Conservation (phyloP, 2,113 vertebrate genomes). For the Solenodon paradoxus region DNA sequence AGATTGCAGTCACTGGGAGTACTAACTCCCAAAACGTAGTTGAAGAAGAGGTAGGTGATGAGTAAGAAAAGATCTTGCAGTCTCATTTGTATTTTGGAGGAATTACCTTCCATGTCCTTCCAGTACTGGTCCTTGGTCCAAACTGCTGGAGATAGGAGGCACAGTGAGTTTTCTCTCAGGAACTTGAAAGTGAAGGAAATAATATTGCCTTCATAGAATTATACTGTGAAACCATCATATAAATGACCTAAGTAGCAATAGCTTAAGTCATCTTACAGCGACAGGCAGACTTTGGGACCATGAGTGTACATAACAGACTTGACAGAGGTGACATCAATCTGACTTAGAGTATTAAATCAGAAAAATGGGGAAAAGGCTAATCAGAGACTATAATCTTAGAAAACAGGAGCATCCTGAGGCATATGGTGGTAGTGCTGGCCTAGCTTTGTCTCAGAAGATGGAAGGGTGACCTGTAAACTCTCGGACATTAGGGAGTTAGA, state of each 20-base stretch:
- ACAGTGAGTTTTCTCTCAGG: neutral
- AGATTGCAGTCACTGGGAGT: neutral
- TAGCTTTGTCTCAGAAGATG: neutral
- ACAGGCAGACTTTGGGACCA: neutral
- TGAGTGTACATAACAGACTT: neutral
- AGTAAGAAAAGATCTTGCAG: neutral
- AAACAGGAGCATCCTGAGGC: neutral
- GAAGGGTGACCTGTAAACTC: no score
- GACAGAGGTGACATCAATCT: neutral
- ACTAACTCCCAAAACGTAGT: neutral
- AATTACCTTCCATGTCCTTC: neutral
- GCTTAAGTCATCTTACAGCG: neutral
- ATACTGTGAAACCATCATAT: neutral
- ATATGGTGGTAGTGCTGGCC: neutral
- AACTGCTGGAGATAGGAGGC: neutral
- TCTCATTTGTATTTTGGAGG: neutral
- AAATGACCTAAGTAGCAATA: neutral
- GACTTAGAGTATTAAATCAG: neutral
- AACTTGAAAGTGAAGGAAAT: slow-evolving; percentile 28
- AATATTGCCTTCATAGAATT: neutral
- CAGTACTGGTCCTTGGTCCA: neutral
- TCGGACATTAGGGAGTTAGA: neutral
- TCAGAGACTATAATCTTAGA: neutral
- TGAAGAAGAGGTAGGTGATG: neutral
- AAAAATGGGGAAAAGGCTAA: neutral